A percentile compares a stretch with the other conserved stretches of the same genome.
These are phyloP conservation scores for Grus americana DNA, from an alignment of 2,113 vertebrate species.

Conservation along the genomic window DNA sequence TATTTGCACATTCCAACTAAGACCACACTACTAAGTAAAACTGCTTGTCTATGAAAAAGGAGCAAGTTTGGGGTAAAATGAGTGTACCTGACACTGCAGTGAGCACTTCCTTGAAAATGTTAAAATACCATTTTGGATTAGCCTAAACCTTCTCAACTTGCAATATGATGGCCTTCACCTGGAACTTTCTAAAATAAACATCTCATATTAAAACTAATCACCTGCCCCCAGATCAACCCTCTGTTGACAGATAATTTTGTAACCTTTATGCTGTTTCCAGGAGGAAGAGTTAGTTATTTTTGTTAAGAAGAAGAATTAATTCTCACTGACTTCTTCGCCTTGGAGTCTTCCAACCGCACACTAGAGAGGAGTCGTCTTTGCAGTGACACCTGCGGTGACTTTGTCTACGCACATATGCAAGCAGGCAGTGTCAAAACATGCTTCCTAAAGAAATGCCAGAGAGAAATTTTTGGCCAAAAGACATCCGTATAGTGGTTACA, in stretches of 20 bases:
- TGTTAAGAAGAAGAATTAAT: neutral
- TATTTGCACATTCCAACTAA: neutral
- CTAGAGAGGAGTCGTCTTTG: neutral
- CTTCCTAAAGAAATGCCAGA: neutral
- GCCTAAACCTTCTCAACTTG: neutral
- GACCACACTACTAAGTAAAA: neutral
- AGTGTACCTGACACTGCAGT: neutral
- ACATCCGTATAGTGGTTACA: neutral
- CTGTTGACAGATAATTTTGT: neutral
- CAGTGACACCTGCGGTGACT: conserved; percentile 7
- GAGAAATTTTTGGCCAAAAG: conserved; percentile 1
- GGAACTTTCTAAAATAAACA: neutral
- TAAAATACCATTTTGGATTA: neutral
- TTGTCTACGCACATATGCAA: neutral
- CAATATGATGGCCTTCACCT: neutral
- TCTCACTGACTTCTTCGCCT: neutral
- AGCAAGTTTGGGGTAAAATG: neutral
- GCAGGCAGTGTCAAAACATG: conserved; percentile 8
- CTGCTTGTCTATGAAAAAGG: neutral
- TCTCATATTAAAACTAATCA: neutral
- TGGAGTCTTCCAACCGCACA: neutral
- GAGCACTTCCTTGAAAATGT: neutral
- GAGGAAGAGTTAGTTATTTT: neutral
- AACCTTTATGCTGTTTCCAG: neutral
- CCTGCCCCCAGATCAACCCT: neutral